Base-by-base conservation (phyloP, 1,140 invertebrate species). In the Ylistrum balloti region DNA sequence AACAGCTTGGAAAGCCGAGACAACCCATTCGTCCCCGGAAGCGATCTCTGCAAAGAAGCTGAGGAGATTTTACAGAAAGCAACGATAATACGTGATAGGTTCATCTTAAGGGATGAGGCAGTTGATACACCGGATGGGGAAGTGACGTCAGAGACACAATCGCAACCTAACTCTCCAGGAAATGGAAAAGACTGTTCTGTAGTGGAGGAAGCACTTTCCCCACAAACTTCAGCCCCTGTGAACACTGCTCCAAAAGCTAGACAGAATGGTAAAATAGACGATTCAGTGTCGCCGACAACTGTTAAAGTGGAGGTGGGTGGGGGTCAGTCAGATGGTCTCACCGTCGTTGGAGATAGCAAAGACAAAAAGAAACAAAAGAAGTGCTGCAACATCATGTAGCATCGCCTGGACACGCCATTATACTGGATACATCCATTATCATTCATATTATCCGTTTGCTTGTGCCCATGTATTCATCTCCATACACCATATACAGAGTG, bases 1-100 rank as follows among this genome's bases (percentile, higher is more conserved):
- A 93, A 45, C 97, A 99, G 98, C 96, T 98, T 98, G 93, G 98
- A 99, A 95, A 99, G 98, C 95, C 98, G 98, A 97, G 99, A 99
- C 96, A 99, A 99, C 96, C 99, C 99, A 34, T 99, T 99, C 97
- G 97, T 98, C 96, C 99, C 99, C 9, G 99, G 99, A 94, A 98
- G 99, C 86, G 98, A 99, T 96, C 96, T 99, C 92, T 98, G 98
- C 93, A 97, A 98, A 94, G 99, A 99, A 96, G 98, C 99, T 28
- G 99, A 99, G 95, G 98, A 99, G 96, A 99, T 99, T 93, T 98
- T 99, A 35, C 98, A 98, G 94, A 97, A 94, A 35, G 95, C 96
- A 35, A 96, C 94, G 35, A 96, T 96, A 85, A 94, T 95, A 85
- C 91, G 95, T 33, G 95, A 94, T 93, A 94, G 93, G 90, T 96